A percentile compares a stretch with the other conserved stretches of the same genome.
Conservation (phyloP, 1,140 invertebrate species). For the Arctopsyche grandis region DNA sequence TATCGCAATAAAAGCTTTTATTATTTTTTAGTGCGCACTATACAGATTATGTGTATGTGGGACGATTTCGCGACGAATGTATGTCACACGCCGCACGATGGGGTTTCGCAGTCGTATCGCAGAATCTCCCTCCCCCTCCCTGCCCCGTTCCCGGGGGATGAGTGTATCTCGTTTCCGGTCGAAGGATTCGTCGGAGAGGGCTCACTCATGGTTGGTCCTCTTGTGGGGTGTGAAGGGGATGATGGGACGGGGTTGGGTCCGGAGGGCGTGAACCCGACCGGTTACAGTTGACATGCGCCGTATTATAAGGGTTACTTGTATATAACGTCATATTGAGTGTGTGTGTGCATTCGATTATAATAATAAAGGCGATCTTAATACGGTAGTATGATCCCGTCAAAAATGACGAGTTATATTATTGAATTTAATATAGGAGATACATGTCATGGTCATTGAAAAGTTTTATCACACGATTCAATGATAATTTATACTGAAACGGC, state of each 20-base stretch:
- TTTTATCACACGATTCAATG: too few relatives aligned
- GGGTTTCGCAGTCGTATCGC: too few relatives aligned
- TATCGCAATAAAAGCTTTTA: too few relatives aligned
- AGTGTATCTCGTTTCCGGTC: background rate
- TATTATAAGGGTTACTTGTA: background rate
- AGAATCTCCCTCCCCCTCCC: too few relatives aligned
- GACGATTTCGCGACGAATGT: too few relatives aligned
- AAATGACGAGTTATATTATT: too few relatives aligned
- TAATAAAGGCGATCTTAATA: background rate
- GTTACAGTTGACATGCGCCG: constrained; percentile 1
- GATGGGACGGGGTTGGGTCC: background rate
- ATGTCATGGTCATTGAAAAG: too few relatives aligned
- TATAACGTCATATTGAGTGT: background rate
- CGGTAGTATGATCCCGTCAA: background rate
- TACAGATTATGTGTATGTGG: too few relatives aligned
- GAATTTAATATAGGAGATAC: too few relatives aligned
- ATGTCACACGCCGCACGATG: too few relatives aligned
- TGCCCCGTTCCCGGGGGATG: background rate
- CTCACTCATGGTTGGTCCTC: background rate
- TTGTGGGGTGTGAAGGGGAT: background rate
- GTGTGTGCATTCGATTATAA: background rate
- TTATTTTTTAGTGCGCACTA: too few relatives aligned
- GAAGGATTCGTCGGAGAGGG: constrained; percentile 4
- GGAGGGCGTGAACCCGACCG: background rate
- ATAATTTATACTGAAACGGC: too few relatives aligned